Evolutionary conservation across 92 coral and sea anemone genomes (phyloP), one percentile per base, ranked within the genome.

Genomic region (Chrysogorgia sp.): DNA sequence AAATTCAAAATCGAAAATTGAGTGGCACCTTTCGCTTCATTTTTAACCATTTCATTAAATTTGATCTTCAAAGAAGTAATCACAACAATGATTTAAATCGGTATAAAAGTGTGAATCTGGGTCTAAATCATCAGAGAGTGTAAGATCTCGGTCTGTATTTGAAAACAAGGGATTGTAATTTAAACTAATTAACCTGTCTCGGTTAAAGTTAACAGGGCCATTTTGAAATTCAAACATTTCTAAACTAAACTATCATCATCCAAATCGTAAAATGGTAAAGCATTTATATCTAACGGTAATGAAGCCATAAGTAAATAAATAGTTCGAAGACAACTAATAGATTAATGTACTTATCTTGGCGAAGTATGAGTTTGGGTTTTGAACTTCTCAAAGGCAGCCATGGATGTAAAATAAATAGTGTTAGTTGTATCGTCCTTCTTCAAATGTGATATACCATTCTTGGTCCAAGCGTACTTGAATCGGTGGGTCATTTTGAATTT

Each of bases 381-480:
- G 20, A 67, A 67, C 14, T 40, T 28, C 15, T 67, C 56, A 67
- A 67, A 43, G 10, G 35, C 74, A 13, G 17, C 10, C n/a, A 21
- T 3, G 15, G 57, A 67, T 21, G 24, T 48, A 23, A 67, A 67
- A 22, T 53, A 37, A 33, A 67, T 26, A 22, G 57, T 25, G 19
- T 31, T 30, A 24, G 56, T n/a, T 3, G 22, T 30, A 40, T 67
- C 57, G 0, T 40, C 53, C 31, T 67, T 34, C 28, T 33, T 12
- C 34, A 5, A 10, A 7, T 15, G 34, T 21, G 74, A 24, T 66
- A 15, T 66, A 2, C 53, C 74, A 33, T 66, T 33, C 47, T 66
- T 66, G 9, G 74, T 66, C 74, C 53, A 31, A 66, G 74, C 74
- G 17, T 66, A 66, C 35, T 66, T 34, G 32, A 31, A 66, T 0